These are phyloP conservation scores for Dexiosoma caninum DNA, from an alignment of 2,888 invertebrate genomes.

Conservation along the genomic window DNA sequence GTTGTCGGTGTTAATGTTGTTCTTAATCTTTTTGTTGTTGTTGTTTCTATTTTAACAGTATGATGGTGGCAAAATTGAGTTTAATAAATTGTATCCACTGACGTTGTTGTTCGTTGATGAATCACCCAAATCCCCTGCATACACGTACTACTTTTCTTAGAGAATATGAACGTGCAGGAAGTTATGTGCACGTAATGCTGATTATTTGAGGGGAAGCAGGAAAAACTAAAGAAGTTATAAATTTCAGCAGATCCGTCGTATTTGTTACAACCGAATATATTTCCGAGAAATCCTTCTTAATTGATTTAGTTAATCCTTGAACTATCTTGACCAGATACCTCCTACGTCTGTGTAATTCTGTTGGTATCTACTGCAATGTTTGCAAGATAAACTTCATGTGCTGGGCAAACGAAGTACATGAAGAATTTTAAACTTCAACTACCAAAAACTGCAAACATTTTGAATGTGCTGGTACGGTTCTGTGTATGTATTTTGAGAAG, in stretches of 20 bases:
- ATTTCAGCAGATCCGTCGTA: not conserved
- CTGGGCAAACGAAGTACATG: not conserved
- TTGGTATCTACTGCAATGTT: not conserved
- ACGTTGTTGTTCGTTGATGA: not conserved
- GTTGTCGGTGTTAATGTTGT: not conserved
- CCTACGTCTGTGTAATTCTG: not conserved
- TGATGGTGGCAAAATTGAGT: slow-evolving; percentile 2
- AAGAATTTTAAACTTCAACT: not conserved
- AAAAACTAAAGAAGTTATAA: not conserved
- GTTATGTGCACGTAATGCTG: not conserved
- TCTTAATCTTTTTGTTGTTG: not conserved
- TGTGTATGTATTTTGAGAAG: not conserved
- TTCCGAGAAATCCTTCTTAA: not conserved
- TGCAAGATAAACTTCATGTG: not conserved
- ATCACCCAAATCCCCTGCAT: no score
- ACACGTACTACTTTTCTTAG: not conserved
- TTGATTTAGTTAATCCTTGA: not conserved
- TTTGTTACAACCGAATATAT: not conserved
- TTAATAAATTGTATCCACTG: not conserved
- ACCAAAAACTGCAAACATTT: not conserved
- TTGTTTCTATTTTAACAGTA: not conserved
- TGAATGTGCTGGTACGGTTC: not conserved
- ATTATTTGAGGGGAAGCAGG: not conserved
- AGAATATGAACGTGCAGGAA: slow-evolving; percentile 9
- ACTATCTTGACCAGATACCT: not conserved